Evolutionary conservation across 1,140 invertebrate species (phyloP), one percentile per base, ranked within the genome.

Genomic region (Nomia melanderi): DNA sequence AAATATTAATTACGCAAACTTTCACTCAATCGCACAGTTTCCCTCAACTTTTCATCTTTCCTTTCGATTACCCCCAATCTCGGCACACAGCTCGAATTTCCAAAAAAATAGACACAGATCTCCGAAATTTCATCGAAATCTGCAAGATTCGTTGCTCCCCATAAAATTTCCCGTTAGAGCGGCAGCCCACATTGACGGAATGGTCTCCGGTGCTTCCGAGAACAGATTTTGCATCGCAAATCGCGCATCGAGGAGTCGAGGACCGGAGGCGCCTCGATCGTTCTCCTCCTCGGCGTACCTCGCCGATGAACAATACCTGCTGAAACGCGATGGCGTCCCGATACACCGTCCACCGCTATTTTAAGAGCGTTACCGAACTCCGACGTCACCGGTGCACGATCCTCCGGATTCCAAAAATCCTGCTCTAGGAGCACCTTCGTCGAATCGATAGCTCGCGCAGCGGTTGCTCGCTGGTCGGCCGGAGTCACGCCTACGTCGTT

Each of bases 151-250:
- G n/a, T n/a, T n/a, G n/a, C n/a, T n/a, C n/a, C n/a, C n/a, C n/a
- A n/a, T n/a, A n/a, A n/a, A n/a, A n/a, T n/a, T 39, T 70, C 41
- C 57, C 41, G 65, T 77, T 70, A 72, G 67, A 14, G 44, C n/a
- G n/a, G n/a, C 41, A 77, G 57, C 41, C 66, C 25, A 39, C n/a
- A 72, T 77, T 33, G 44, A 64, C 14, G 25, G 33, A 81, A 82
- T 87, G 71, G 77, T 79, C 79, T 66, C 27, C 47, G 82, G 80
- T 78, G 80, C 76, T 85, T 85, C 84, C 77, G 65, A 82, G 84
- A 87, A 86, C 59, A 77, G 82, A 87, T 83, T 88, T 87, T 88
- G 85, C 87, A 88, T 88, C 79, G 82, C 81, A 87, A 88, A 86
- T 86, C 82, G 59, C 75, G 59, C 44, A 44, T 11, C 33, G 57